Evolutionary conservation across 1,140 invertebrate species (phyloP), one percentile per base, ranked within the genome.

Genomic region (Carposina sasakii): DNA sequence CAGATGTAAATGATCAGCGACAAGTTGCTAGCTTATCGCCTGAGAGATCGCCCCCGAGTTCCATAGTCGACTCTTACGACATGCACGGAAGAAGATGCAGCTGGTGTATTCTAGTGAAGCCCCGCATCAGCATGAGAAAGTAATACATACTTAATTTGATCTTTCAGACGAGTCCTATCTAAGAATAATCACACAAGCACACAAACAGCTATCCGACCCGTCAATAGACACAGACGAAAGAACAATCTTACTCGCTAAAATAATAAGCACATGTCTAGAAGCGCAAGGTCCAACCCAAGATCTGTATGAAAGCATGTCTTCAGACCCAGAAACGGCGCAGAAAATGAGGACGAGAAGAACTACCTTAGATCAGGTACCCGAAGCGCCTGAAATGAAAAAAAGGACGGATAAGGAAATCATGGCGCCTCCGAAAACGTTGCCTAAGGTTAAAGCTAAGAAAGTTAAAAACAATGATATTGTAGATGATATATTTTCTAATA

Each of bases 351-450:
- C 52, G 15, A 52, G 48, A 54, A 45, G 54, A 0, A 58, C 53
- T 12, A 61, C 52, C 0, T 37, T 61, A 20, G 55, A 76, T 10
- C 36, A 55, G 15, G 63, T 67, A 39, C 42, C 41, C 4, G 62
- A 67, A 15, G 26, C 28, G 6, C 40, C 55, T 2, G 33, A 37
- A 8, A 15, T 42, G 13, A 65, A 55, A 15, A 61, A 52, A 10
- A 40, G 45, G 20, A 63, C 49, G 48, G 58, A 68, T 33, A 48
- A 43, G 6, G 67, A 73, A 48, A 51, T 74, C 1, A 82, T 82
- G 77, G 77, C 72, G 0, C 77, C 77, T 3, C 77, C 77, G 2
- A 79, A 71, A 47, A 36, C 48, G 22, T 22, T 75, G 6, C 77
- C 77, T 0, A 78, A 75, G 49, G 37, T 10, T 23, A 70, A 66